Conservation (phyloP, 2,888 invertebrate species). For the Andrena flavipes region DNA sequence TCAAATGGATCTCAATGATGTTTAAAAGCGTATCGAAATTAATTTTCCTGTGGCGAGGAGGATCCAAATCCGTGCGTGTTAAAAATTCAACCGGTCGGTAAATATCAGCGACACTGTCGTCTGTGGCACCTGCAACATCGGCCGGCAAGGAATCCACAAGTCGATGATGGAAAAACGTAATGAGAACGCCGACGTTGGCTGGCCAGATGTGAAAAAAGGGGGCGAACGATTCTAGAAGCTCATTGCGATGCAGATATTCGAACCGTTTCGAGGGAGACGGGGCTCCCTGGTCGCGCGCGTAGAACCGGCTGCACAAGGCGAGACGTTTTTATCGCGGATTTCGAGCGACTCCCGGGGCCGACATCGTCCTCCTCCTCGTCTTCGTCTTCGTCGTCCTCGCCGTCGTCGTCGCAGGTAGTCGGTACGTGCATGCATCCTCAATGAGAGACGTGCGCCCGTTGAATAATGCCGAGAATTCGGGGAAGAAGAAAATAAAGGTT, state of each 20-base stretch:
- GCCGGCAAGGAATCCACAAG: neutral
- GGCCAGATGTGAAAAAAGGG: constrained; percentile 1
- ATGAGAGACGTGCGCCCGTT: constrained; percentile 77
- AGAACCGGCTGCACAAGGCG: constrained; percentile 56
- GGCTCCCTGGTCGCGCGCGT: constrained; percentile 21
- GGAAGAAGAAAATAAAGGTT: constrained; percentile 69
- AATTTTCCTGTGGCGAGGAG: too few relatives aligned
- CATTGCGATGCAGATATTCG: constrained; percentile 64
- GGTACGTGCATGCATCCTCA: constrained; percentile 72
- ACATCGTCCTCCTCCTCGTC: constrained; percentile 39
- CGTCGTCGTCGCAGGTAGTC: constrained; percentile 63
- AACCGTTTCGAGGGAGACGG: constrained; percentile 42
- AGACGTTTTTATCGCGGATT: constrained; percentile 69
- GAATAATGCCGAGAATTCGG: constrained; percentile 77
- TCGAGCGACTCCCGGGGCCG: constrained; percentile 49
- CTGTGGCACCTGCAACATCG: neutral
- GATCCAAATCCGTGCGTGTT: neutral
- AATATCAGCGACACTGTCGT: neutral
- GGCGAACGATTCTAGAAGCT: constrained; percentile 35
- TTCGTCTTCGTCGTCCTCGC: constrained; percentile 39
- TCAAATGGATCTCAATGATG: too few relatives aligned
- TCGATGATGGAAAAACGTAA: constrained; percentile 12
- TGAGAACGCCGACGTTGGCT: constrained; percentile 11
- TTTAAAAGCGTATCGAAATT: too few relatives aligned
- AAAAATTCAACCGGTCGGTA: neutral